Evolutionary conservation across 2,888 invertebrate species (phyloP), one percentile per base, ranked within the genome.

Genomic region (Sarcophaga rosellei): DNA sequence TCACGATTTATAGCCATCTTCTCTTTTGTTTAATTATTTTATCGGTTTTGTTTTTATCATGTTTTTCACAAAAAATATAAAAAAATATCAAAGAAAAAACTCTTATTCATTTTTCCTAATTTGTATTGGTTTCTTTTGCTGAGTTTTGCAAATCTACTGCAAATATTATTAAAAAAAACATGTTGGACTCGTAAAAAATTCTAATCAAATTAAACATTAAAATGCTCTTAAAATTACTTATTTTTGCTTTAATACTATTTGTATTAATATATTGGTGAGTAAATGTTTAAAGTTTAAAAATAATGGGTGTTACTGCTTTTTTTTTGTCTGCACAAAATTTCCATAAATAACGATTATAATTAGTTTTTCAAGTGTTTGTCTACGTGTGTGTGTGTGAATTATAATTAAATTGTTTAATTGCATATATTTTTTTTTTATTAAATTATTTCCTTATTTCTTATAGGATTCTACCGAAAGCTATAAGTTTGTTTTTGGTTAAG

Each of bases 401-500:
- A 20, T 90, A 91, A 79, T 86, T 91, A 62, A 73, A 90, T 44
- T 84, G 90, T 77, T 88, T 90, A 81, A 80, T 87, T 63, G 84
- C 89, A 47, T 12, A 90, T 61, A 88, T 91, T 25, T 89, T 89
- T 72, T 81, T 91, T 21, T 86, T 90, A 74, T 89, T 91, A 75
- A 90, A 91, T 80, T 90, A 61, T 23, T 12, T 35, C 65, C 20
- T 83, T 57, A 21, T 57, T 57, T 3, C 65, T 74, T 65, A 25
- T 82, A 97, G 97, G 96, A 93, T 97, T 86, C 92, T 97, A 87
- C 97, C 97, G 87, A 95, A 95, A 90, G 92, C 96, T 72, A 93
- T 97, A 89, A 96, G 97, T 91, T 97, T 97, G 96, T 94, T 96
- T 88, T 95, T 97, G 89, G 96, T 96, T 92, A 95, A 96, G 89